Conservation (phyloP, 2,888 invertebrate genomes). For the Cephalotes varians region DNA sequence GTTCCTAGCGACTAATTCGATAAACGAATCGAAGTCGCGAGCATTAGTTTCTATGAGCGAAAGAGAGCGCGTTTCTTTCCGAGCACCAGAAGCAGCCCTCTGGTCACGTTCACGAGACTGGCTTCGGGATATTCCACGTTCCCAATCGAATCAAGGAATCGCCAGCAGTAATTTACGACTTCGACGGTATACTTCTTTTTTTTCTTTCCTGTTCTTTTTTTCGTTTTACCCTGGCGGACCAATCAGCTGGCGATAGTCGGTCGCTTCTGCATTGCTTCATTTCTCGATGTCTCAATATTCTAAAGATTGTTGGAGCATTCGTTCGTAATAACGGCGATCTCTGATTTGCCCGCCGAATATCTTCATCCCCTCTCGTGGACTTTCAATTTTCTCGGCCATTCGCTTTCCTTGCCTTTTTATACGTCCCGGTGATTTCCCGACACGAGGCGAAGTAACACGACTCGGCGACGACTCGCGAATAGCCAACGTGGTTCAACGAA, state of each 20-base stretch:
- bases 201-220: not conserved
- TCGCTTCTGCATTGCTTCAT: conserved; percentile 44
- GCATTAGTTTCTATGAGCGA: conserved; percentile 28
- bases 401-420: conserved; percentile 11
- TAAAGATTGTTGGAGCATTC: not conserved
- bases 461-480: conserved; percentile 19
- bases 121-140: conserved; percentile 46
- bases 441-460: not conserved
- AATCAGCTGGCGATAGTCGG: conserved; percentile 39
- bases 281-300: conserved; percentile 38
- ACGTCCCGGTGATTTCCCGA: not conserved
- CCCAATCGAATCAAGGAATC: conserved; percentile 67
- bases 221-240: conserved; percentile 25
- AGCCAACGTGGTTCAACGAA: conserved; percentile 26
- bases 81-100: conserved; percentile 4
- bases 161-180: conserved; percentile 71
- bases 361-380: conserved; percentile 5
- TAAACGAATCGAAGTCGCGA: conserved; percentile 39
- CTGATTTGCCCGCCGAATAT: conserved; percentile 26
- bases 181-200: conserved; percentile 60
- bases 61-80: conserved; percentile 4
- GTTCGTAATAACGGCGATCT: conserved; percentile 48
- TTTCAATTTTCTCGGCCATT: conserved; percentile 37
- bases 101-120: conserved; percentile 38
- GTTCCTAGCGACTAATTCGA: conserved; percentile 35